A percentile compares a stretch with the other conserved stretches of the same genome.
Evolutionary conservation across 2,888 invertebrate genomes (phyloP).

Genomic region (Drosophila mayaguana): DNA sequence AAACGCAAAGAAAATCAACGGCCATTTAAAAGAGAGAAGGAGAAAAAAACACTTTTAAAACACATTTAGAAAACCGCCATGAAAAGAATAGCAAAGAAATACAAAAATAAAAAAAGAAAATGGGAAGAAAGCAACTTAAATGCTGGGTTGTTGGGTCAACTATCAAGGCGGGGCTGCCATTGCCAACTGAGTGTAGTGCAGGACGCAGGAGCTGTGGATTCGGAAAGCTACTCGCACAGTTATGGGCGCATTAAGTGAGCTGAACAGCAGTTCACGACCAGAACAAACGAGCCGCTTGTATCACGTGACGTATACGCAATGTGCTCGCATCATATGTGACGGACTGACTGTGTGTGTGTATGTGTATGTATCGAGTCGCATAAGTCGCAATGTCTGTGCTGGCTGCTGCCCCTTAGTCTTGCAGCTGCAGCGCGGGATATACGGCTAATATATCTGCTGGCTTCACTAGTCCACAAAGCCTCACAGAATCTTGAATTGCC

Average conservation of each 20-base stretch:
- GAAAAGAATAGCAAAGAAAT: slow-evolving; percentile 15
- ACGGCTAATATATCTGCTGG: slow-evolving; percentile 67
- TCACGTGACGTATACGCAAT: slow-evolving; percentile 75
- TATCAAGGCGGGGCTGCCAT: slow-evolving; percentile 37
- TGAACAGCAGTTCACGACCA: slow-evolving; percentile 24
- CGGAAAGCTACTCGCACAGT: slow-evolving; percentile 46
- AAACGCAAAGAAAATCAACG: slow-evolving; percentile 55
- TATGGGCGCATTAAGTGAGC: slow-evolving; percentile 60
- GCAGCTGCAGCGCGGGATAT: slow-evolving; percentile 74
- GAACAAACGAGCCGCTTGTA: slow-evolving; percentile 30
- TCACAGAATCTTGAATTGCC: slow-evolving; percentile 32
- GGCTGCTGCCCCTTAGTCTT: slow-evolving; percentile 72
- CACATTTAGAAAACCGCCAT: slow-evolving; percentile 70
- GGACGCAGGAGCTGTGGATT: slow-evolving; percentile 5
- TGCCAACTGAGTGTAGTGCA: background rate
- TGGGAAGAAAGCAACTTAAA: slow-evolving; percentile 53
- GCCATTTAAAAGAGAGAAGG: slow-evolving; percentile 55
- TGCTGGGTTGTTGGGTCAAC: slow-evolving; percentile 68
- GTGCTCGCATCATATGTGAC: slow-evolving; percentile 37
- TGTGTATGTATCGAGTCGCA: slow-evolving; percentile 14
- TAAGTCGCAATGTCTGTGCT: slow-evolving; percentile 11
- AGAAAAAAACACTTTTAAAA: slow-evolving; percentile 73
- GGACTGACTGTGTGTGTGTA: slow-evolving; percentile 9
- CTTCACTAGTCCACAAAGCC: slow-evolving; percentile 4
- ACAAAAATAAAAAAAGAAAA: background rate